phyloP scores from a whole-genome alignment of 2,113 vertebrate genomes.

The Ariopsis seemanni region DNA sequence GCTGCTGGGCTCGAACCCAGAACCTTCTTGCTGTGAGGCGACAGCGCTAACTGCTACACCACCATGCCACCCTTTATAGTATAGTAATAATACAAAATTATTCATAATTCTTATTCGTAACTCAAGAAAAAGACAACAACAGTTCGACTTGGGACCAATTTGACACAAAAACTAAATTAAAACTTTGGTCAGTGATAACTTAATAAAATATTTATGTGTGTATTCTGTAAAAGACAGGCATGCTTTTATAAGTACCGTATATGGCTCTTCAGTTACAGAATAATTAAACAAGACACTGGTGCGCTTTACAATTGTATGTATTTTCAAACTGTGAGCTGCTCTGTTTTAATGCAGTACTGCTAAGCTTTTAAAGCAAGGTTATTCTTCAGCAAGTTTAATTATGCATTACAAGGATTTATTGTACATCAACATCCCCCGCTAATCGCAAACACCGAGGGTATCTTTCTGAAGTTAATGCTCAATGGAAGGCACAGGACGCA shows the following conservation, averaged over 20 bases:
- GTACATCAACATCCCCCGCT: conserved; percentile 4
- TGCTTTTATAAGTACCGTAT: neutral
- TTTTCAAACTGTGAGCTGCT: conserved; percentile 11
- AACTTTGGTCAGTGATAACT: conserved; percentile 2
- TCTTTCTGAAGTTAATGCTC: conserved; percentile 20
- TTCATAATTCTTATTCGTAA: neutral
- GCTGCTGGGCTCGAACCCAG: no score
- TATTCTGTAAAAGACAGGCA: conserved; percentile 10
- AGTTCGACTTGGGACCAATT: neutral
- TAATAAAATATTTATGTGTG: conserved; percentile 6
- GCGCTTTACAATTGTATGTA: conserved; percentile 15
- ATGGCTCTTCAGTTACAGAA: neutral
- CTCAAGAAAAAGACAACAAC: neutral
- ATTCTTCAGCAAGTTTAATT: conserved; percentile 39
- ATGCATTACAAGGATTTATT: conserved; percentile 41
- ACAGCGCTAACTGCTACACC: no score
- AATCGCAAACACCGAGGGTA: conserved; percentile 24
- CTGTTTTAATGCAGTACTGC: conserved; percentile 24
- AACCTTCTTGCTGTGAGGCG: no score
- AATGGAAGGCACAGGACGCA: conserved; percentile 8
- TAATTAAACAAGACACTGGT: conserved; percentile 7
- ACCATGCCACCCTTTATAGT: neutral
- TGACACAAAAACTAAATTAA: neutral
- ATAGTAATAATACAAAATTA: neutral
- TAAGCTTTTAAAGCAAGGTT: conserved; percentile 34